These are phyloP conservation scores for Caligus rogercresseyi DNA, from an alignment of 1,140 invertebrate genomes.

Conservation along the genomic window DNA sequence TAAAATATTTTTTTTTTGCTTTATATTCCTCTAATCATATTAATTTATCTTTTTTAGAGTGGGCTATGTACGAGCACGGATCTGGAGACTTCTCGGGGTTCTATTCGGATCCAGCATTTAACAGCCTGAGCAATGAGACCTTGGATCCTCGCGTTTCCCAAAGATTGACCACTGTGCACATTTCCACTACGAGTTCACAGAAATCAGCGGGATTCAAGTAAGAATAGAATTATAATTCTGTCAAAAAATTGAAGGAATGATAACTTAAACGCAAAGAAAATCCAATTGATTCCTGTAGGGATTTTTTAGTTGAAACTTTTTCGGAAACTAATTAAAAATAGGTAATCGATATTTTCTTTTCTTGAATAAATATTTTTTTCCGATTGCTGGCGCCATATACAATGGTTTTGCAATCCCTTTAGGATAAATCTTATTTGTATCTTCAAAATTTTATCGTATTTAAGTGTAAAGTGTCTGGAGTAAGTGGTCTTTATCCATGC, in stretches of 20 bases:
- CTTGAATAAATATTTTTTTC: too few species aligned
- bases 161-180: conserved; percentile 94
- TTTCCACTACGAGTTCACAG: conserved; percentile 88
- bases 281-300: too few species aligned
- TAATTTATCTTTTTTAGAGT: conserved; percentile 26
- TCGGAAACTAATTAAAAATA: too few species aligned
- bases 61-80: conserved; percentile 28
- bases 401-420: too few species aligned
- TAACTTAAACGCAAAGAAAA: conserved; percentile 14
- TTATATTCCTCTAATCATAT: conserved; percentile 6
- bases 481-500: too few species aligned
- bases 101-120: conserved; percentile 28
- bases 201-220: conserved; percentile 55
- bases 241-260: conserved; percentile 22
- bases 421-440: too few species aligned
- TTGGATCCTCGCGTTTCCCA: conserved; percentile 44
- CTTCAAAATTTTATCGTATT: too few species aligned
- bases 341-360: too few species aligned
- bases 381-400: too few species aligned
- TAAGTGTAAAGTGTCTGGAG: too few species aligned
- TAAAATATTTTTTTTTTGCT: conserved; percentile 4
- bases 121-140: conserved; percentile 21
- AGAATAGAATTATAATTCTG: conserved; percentile 22
- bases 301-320: too few species aligned
- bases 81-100: conserved; percentile 27